phyloP scores from a whole-genome alignment of 2,797 vertebrate species.

The Lithobates pipiens region DNA sequence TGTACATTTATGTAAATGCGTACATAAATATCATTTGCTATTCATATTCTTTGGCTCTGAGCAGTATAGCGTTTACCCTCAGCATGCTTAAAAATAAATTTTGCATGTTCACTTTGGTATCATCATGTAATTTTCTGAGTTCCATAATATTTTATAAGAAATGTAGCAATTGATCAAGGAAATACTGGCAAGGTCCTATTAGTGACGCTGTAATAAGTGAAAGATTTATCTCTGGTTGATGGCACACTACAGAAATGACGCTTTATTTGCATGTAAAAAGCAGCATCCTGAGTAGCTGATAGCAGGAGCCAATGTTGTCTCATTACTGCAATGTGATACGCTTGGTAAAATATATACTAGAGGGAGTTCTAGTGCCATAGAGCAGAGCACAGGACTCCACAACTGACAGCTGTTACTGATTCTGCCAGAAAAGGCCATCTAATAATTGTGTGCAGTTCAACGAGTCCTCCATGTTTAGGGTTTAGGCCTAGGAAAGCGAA shows the following conservation, averaged over 20 bases:
- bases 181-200: not conserved
- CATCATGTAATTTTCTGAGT: not conserved
- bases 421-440: no score
- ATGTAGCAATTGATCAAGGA: not conserved
- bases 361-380: no score
- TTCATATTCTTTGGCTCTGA: not conserved
- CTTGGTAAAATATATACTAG: not conserved
- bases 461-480: no score
- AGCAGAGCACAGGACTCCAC: no score
- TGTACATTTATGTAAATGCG: not conserved
- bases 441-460: no score
- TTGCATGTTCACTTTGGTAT: not conserved
- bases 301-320: not conserved
- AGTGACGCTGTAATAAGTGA: not conserved
- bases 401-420: no score
- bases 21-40: not conserved
- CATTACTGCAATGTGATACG: not conserved
- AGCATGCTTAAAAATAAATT: not conserved
- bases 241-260: no score
- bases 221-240: no score
- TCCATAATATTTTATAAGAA: not conserved
- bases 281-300: not conserved
- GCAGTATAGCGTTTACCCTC: not conserved
- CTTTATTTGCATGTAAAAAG: no score
- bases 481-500: no score